Conservation (phyloP, 2,888 invertebrate species). For the Stenchaetothrips biformis region DNA sequence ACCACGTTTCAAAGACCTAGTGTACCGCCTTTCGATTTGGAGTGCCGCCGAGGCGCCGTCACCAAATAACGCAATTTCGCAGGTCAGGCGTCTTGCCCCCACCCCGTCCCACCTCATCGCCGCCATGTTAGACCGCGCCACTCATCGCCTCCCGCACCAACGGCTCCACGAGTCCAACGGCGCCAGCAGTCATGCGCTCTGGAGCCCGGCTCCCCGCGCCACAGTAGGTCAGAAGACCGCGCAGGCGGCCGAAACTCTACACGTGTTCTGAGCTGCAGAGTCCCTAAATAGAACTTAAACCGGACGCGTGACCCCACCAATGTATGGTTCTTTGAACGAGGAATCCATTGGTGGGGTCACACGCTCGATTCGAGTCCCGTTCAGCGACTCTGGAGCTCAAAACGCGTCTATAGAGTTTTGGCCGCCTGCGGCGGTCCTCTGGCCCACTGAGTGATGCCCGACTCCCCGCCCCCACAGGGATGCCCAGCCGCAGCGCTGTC, state of each 20-base stretch:
- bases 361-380: no score
- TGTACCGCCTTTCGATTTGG: no score
- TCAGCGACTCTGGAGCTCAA: no score
- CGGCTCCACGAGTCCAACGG: neutral
- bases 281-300: no score
- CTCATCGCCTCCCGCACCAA: conserved; percentile 1
- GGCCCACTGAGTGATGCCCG: neutral
- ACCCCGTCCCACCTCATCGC: neutral
- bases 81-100: neutral
- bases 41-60: neutral
- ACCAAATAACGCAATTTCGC: conserved; percentile 10
- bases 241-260: neutral
- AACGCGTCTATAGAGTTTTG: no score
- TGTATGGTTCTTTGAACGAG: no score
- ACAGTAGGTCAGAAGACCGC: no score
- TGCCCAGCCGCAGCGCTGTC: neutral
- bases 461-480: neutral
- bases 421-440: no score
- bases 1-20: no score
- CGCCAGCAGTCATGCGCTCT: neutral
- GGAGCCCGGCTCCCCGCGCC: neutral
- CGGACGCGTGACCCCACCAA: no score
- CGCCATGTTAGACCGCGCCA: neutral
- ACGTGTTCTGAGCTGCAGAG: neutral
- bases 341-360: no score